These are phyloP conservation scores for Cyphomyrmex costatus DNA, from an alignment of 1,140 invertebrate species.

Conservation along the genomic window DNA sequence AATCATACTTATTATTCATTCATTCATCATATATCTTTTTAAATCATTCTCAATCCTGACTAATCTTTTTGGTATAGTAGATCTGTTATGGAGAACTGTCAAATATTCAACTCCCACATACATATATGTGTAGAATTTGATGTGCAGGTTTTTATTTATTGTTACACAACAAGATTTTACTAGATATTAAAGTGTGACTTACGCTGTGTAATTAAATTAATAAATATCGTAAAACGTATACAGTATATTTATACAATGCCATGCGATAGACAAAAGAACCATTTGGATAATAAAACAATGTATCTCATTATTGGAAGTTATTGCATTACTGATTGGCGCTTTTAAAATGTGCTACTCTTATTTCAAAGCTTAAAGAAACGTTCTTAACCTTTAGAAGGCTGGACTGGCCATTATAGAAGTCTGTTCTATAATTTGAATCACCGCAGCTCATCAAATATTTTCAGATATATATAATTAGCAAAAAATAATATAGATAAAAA, in stretches of 20 bases:
- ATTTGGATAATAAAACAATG: neutral
- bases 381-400: no score
- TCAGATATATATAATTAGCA: no score
- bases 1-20: neutral
- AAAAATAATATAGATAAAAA: no score
- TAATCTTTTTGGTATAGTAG: neutral
- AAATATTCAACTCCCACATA: neutral
- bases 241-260: neutral
- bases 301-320: neutral
- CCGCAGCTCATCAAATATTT: no score
- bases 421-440: no score
- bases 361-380: no score
- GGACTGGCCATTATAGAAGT: no score
- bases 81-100: neutral
- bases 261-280: neutral
- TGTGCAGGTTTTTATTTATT: neutral
- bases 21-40: constrained; percentile 1
- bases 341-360: no score
- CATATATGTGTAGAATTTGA: neutral
- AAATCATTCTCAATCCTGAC: neutral
- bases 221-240: neutral
- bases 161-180: neutral
- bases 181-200: neutral
- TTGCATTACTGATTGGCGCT: no score
- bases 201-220: neutral